phyloP scores from a whole-genome alignment of 2,113 vertebrate species.

The Leiothrix lutea region DNA sequence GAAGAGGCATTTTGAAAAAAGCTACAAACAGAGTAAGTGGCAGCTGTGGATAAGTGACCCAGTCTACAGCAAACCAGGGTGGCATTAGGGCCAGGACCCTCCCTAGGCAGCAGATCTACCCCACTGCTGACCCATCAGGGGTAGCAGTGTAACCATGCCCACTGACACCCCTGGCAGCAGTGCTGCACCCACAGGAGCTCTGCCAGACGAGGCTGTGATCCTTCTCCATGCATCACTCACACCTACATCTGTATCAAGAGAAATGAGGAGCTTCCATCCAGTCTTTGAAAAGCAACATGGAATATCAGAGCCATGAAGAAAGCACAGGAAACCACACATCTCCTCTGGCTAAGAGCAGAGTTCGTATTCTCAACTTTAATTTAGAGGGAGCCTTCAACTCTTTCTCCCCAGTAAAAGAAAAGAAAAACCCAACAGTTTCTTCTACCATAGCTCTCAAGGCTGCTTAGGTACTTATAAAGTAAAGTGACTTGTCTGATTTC shows the following conservation, averaged over 20 bases:
- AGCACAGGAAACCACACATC: neutral
- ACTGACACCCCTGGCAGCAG: neutral
- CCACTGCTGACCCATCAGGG: accelerated
- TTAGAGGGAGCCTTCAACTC: neutral
- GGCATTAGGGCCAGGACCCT: neutral
- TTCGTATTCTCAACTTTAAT: neutral
- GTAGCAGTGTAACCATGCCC: neutral
- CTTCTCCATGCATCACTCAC: neutral
- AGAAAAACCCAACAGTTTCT: neutral
- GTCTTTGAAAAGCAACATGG: neutral
- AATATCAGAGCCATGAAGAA: neutral
- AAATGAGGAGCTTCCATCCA: neutral
- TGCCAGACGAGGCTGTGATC: neutral
- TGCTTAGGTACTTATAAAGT: neutral
- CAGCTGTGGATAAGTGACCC: neutral
- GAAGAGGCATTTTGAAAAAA: neutral
- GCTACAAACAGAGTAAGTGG: neutral
- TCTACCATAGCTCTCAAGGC: neutral
- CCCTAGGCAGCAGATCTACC: neutral
- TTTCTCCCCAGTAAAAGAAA: neutral
- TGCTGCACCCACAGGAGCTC: neutral
- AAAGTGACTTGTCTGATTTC: neutral
- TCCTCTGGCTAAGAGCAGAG: neutral
- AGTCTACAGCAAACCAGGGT: neutral
- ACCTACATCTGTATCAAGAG: neutral